A percentile compares a stretch with the other conserved stretches of the same genome.
Conservation (phyloP, 2,888 invertebrate species). For the Scaptomyza parva region DNA sequence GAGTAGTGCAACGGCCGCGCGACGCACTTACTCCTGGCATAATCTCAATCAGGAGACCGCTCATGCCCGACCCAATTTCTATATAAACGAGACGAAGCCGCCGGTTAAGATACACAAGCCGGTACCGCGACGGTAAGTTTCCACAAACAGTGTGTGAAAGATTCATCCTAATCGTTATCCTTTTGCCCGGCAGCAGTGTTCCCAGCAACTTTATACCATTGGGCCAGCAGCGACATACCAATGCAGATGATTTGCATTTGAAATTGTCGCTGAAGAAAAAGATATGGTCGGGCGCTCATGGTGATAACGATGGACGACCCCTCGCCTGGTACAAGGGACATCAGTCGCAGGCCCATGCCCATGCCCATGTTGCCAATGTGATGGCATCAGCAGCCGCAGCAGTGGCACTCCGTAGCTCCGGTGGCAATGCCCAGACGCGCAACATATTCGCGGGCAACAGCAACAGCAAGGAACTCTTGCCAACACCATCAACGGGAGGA, state of each 20-base stretch:
- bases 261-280: conserved; percentile 90
- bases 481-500: conserved; percentile 2
- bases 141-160: not conserved
- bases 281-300: conserved; percentile 89
- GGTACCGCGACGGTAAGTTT: conserved; percentile 55
- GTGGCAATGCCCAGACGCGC: conserved; percentile 78
- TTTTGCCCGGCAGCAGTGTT: conserved; percentile 27
- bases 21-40: conserved; percentile 84
- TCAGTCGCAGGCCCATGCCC: conserved; percentile 37
- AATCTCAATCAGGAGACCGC: conserved; percentile 73
- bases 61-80: conserved; percentile 31
- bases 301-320: conserved; percentile 83
- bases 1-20: conserved; percentile 25
- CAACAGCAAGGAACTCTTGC: conserved; percentile 8
- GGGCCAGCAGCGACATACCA: conserved; percentile 42
- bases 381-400: conserved; percentile 76
- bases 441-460: conserved; percentile 8
- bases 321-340: conserved; percentile 89
- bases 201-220: conserved; percentile 60
- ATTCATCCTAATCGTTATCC: not conserved
- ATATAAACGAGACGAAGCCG: conserved; percentile 40
- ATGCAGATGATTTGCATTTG: conserved; percentile 86
- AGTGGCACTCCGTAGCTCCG: conserved; percentile 86
- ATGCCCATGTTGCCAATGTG: conserved; percentile 36
- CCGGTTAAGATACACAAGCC: conserved; percentile 47